Percentiles rank a stretch among this genome's conserved stretches.
Conservation (phyloP, 2,797 vertebrate genomes). For the Clarias laeviceps region DNA sequence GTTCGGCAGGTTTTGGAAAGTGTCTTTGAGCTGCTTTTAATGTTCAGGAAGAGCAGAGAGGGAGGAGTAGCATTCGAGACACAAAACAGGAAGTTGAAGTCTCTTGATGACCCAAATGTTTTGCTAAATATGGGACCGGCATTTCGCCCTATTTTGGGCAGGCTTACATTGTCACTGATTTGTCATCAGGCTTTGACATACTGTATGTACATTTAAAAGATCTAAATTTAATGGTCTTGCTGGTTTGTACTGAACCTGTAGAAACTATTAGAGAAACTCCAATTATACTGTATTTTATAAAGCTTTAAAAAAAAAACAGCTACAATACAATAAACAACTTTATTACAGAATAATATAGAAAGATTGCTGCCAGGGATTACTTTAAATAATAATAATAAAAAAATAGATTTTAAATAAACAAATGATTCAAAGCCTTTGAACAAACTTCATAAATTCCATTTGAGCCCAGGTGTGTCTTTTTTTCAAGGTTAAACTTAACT, state of each 20-base stretch:
- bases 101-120: conserved; percentile 58
- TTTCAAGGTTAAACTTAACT: not conserved
- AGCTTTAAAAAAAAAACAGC: too few relatives aligned
- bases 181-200: not conserved
- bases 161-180: not conserved
- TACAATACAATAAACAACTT: too few relatives aligned
- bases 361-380: too few relatives aligned
- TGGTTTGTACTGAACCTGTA: too few relatives aligned
- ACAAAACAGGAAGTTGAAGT: conserved; percentile 71
- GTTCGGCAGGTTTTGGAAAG: conserved; percentile 32
- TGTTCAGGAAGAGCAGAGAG: conserved; percentile 35
- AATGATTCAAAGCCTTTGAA: not conserved
- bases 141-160: not conserved
- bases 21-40: conserved; percentile 12
- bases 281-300: not conserved
- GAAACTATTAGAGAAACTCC: too few relatives aligned
- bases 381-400: not conserved
- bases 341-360: too few relatives aligned
- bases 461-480: not conserved
- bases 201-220: not conserved
- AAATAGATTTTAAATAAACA: not conserved
- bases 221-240: not conserved
- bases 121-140: not conserved
- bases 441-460: not conserved
- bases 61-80: conserved; percentile 42